Evolutionary conservation across 2,113 vertebrate species (phyloP), one percentile per base, ranked within the genome.

Genomic region (Caranx ignobilis): DNA sequence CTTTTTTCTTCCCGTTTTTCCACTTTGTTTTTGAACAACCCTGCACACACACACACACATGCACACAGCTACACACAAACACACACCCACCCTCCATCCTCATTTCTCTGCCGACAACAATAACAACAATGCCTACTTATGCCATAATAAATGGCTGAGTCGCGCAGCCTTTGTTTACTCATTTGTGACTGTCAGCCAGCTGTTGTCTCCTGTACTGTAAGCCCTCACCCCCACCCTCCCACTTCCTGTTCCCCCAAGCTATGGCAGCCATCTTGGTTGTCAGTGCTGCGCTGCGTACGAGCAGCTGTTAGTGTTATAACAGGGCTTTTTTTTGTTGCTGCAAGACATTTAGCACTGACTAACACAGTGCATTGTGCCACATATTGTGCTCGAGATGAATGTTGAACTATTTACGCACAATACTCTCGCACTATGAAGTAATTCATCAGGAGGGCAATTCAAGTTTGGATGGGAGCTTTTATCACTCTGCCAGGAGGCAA

Each of bases 181-280:
- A 81, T 91, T 93, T 92, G 91, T 92, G 87, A 92, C 87, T 91
- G 88, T 92, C 90, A 90, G 71, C 72, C 82, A 86, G 86, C 85
- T 90, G 91, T 90, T 92, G 85, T 89, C 79, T 88, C 52, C 54
- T 71, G 39, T 71, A 79, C 83, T 84, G 79, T 88, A 71, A 39
- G 3, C 69, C 57, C 52, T 63, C 67, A 19, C 43, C 67, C 39
- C 55, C 54, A 31, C 19, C 75, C 52, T 72, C 65, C 52, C 55
- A 78, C 57, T 78, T 87, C 73, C 81, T 73, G 62, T 80, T 79
- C 54, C 81, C 78, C 72, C 34, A 37, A 81, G 87, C 77, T 75
- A 45, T 0, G 6, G 78, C 83, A 73, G 83, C 87, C 88, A 91
- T 91, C 63, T 90, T 91, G 78, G 83, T 78, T 88, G 72, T 78